Conservation (phyloP, 2,888 invertebrate genomes). For the Uloborus plumipes region DNA sequence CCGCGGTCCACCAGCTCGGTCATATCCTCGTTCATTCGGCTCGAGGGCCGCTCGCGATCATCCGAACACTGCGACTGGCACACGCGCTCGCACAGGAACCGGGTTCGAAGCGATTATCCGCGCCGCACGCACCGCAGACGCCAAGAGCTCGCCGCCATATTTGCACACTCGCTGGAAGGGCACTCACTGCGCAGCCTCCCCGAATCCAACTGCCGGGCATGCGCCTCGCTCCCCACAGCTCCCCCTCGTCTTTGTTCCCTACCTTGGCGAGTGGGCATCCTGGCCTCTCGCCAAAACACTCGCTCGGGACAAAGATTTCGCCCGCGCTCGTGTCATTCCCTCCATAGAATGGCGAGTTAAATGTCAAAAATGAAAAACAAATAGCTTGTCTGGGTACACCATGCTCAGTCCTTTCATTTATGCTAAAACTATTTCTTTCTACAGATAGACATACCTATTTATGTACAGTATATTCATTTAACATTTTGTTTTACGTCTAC, state of each 20-base stretch:
- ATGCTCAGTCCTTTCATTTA: too few species aligned
- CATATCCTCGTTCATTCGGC: conserved; percentile 72
- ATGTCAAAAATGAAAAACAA: too few species aligned
- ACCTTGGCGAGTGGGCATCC: conserved; percentile 18
- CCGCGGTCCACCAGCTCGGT: conserved; percentile 72
- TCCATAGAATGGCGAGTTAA: background rate
- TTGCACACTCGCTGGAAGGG: conserved; percentile 36
- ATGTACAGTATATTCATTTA: too few species aligned
- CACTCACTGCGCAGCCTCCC: conserved; percentile 35
- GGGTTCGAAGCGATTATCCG: conserved; percentile 34
- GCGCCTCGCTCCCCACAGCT: conserved; percentile 5
- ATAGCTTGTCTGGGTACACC: too few species aligned
- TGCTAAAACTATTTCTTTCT: too few species aligned
- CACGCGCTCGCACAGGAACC: conserved; percentile 8
- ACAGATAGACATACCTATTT: too few species aligned
- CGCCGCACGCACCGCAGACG: conserved; percentile 45
- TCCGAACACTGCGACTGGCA: background rate
- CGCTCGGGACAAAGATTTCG: background rate
- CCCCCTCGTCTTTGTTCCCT: conserved; percentile 21
- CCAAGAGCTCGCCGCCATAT: conserved; percentile 58
- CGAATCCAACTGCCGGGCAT: conserved; percentile 15
- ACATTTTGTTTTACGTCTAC: too few species aligned
- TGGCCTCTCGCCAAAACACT: conserved; percentile 17
- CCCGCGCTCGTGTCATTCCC: background rate
- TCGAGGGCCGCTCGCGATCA: conserved; percentile 66